Evolutionary conservation across 2,888 invertebrate genomes (phyloP).

Genomic region (Blomia tropicalis): DNA sequence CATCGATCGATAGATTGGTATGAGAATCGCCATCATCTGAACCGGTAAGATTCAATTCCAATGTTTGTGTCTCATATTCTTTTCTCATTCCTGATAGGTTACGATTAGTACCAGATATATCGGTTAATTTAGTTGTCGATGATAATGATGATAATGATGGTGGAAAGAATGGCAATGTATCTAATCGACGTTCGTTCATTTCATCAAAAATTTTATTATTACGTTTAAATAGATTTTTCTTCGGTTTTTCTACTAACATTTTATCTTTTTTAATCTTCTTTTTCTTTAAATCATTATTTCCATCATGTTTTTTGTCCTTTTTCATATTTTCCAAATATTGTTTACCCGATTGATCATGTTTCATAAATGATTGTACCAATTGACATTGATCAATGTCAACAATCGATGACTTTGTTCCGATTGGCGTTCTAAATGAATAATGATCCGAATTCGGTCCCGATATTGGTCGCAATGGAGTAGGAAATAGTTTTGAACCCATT

Average conservation of each 20-base stretch:
- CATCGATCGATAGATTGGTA: not conserved
- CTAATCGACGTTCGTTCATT: not conserved
- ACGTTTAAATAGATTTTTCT: not conserved
- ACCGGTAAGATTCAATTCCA: constrained; percentile 10
- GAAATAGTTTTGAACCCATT: not conserved
- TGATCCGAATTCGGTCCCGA: not conserved
- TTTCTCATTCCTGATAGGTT: not conserved
- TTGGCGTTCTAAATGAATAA: not conserved
- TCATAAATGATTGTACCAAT: constrained; percentile 10
- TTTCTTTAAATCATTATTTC: not conserved
- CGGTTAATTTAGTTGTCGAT: not conserved
- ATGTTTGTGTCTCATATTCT: constrained; percentile 7
- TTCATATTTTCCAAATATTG: not conserved
- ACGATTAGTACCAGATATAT: not conserved
- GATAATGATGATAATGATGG: not conserved
- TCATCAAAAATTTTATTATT: not conserved
- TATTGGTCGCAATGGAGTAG: not conserved
- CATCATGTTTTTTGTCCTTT: not conserved
- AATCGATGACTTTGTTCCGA: not conserved
- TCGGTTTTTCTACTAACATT: not conserved
- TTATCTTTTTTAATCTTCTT: not conserved
- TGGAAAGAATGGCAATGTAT: constrained; percentile 1
- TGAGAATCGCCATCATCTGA: constrained; percentile 4
- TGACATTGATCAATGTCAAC: constrained; percentile 13
- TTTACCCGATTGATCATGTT: not conserved